A percentile compares a stretch with the other conserved stretches of the same genome.
Conservation (phyloP, 1,140 invertebrate species). For the Pachypeltis micranthus region DNA sequence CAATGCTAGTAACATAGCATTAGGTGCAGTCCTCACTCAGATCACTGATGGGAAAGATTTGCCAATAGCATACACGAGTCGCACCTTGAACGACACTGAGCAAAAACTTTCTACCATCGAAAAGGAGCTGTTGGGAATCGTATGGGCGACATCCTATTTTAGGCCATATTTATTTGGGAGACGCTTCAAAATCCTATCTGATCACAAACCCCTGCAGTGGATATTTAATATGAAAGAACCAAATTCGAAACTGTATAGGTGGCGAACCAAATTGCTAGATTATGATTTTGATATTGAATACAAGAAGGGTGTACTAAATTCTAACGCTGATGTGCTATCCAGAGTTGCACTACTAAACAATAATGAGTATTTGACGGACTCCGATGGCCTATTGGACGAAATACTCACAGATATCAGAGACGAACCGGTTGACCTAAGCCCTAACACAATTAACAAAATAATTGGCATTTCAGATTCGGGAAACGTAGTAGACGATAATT, state of each 20-base stretch:
- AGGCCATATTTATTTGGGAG: slow-evolving; percentile 20
- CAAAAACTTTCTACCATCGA: slow-evolving; percentile 29
- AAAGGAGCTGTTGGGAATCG: slow-evolving; percentile 35
- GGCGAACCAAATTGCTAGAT: neutral
- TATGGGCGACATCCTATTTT: slow-evolving; percentile 34
- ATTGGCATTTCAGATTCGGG: neutral
- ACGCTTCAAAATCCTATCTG: slow-evolving; percentile 4
- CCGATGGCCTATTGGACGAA: no score
- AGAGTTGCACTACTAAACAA: neutral
- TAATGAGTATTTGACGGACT: neutral
- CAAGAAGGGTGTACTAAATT: slow-evolving; percentile 10
- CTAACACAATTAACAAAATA: no score
- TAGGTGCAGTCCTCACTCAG: slow-evolving; percentile 29
- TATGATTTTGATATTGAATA: slow-evolving; percentile 12
- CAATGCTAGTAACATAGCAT: slow-evolving; percentile 15
- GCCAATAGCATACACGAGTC: slow-evolving; percentile 30
- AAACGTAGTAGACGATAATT: neutral
- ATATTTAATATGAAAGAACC: neutral
- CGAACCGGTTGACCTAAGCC: no score
- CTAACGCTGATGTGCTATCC: slow-evolving; percentile 5
- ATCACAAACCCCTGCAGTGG: slow-evolving; percentile 4
- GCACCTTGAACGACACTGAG: slow-evolving; percentile 28
- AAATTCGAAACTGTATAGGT: neutral
- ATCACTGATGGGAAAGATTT: slow-evolving; percentile 24
- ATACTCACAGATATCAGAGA: no score